These are phyloP conservation scores for Simalia tracyae DNA, from an alignment of 2,797 vertebrate genomes.

Conservation along the genomic window DNA sequence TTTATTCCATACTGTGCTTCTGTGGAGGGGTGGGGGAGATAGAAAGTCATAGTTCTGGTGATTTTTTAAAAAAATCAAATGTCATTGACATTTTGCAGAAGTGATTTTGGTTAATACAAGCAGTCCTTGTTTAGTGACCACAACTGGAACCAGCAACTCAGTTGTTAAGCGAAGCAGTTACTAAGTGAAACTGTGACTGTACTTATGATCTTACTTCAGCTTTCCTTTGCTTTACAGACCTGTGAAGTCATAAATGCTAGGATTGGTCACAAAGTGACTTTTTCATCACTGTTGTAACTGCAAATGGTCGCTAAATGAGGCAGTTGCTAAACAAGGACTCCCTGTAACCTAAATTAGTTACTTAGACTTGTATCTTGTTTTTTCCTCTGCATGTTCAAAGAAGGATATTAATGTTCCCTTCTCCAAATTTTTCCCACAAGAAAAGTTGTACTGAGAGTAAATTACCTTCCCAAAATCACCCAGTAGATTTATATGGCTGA, in stretches of 20 bases:
- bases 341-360: neutral
- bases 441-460: neutral
- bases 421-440: neutral
- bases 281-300: neutral
- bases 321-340: neutral
- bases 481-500: neutral
- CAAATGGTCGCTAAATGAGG: neutral
- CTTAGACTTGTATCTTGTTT: neutral
- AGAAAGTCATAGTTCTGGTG: neutral
- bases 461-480: neutral
- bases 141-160: neutral
- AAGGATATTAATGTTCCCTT: neutral
- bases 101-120: neutral
- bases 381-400: neutral
- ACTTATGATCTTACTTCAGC: too few relatives aligned
- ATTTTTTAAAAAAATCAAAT: neutral
- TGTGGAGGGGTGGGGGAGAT: neutral
- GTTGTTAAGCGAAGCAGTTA: neutral
- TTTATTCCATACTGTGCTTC: neutral
- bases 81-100: neutral
- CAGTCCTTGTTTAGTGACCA: neutral
- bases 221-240: neutral
- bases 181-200: too few relatives aligned
- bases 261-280: neutral
- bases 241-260: neutral